These are phyloP conservation scores for Rhinichthys klamathensis DNA, from an alignment of 2,113 vertebrate species.

Conservation along the genomic window DNA sequence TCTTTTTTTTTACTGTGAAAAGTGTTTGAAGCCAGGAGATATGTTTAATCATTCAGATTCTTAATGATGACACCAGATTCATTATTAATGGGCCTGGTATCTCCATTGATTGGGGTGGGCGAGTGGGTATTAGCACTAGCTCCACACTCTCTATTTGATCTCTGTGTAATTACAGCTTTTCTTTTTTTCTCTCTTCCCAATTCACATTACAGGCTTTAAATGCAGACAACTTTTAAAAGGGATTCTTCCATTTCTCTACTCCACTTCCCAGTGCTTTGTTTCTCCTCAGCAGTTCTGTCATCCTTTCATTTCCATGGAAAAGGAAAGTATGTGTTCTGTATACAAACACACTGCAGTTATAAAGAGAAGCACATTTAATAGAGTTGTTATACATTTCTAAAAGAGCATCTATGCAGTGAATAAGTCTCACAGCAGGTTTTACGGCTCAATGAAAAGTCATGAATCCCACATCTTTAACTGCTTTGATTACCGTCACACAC, in stretches of 20 bases:
- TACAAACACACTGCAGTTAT: neutral
- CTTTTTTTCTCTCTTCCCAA: constrained; percentile 41
- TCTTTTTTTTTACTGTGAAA: constrained; percentile 36
- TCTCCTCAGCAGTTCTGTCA: constrained; percentile 7
- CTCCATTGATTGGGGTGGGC: constrained; percentile 62
- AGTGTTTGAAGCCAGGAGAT: constrained; percentile 77
- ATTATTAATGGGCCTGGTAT: constrained; percentile 79
- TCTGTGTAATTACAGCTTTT: constrained; percentile 59
- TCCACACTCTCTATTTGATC: constrained; percentile 67
- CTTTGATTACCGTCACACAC: neutral
- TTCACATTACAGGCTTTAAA: constrained; percentile 56
- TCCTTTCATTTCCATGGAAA: constrained; percentile 42
- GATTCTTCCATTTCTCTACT: constrained; percentile 48
- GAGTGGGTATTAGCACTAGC: constrained; percentile 51
- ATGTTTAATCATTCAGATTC: constrained; percentile 82
- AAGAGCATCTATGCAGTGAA: neutral
- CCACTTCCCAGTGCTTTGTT: constrained; percentile 46
- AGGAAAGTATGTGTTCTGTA: constrained; percentile 34
- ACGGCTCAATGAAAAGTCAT: neutral
- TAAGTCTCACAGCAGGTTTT: neutral
- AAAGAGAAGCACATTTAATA: neutral
- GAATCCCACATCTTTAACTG: neutral
- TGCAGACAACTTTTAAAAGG: constrained; percentile 45
- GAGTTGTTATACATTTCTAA: neutral
- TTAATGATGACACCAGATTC: constrained; percentile 81